Conservation (phyloP, 2,113 vertebrate genomes). For the Daboia siamensis region DNA sequence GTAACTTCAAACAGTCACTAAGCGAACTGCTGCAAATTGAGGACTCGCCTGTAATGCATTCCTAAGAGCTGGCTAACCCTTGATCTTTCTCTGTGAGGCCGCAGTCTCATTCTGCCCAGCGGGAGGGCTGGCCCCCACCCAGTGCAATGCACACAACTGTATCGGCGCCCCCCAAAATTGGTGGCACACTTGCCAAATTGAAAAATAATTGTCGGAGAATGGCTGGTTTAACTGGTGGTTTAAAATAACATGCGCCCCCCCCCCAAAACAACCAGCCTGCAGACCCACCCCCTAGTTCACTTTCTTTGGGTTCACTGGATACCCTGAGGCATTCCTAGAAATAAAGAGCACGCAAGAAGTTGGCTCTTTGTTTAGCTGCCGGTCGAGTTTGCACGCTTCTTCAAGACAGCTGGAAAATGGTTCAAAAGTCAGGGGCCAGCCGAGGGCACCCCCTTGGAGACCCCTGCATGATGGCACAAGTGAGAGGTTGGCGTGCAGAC, state of each 20-base stretch:
- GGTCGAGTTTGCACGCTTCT: background rate
- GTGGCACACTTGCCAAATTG: no score
- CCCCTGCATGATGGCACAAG: background rate
- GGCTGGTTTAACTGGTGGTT: background rate
- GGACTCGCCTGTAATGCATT: no score
- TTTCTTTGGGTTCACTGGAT: background rate
- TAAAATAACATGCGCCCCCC: background rate
- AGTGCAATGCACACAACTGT: background rate
- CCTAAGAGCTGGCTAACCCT: no score
- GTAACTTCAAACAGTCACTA: no score
- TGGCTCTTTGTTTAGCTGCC: background rate
- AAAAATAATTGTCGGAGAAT: background rate
- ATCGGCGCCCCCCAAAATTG: background rate
- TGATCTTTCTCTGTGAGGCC: background rate
- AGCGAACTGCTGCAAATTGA: no score
- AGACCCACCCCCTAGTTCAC: background rate
- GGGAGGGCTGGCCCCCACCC: background rate
- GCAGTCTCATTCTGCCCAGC: background rate
- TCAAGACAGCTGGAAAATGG: background rate
- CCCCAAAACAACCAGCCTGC: background rate
- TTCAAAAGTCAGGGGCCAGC: background rate
- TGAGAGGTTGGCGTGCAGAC: background rate
- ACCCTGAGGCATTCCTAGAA: background rate
- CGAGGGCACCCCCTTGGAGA: background rate
- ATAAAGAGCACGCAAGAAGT: background rate